A percentile compares a stretch with the other conserved stretches of the same genome.
phyloP scores from a whole-genome alignment of 2,888 invertebrate genomes.

The Eucriotettix oculatus region DNA sequence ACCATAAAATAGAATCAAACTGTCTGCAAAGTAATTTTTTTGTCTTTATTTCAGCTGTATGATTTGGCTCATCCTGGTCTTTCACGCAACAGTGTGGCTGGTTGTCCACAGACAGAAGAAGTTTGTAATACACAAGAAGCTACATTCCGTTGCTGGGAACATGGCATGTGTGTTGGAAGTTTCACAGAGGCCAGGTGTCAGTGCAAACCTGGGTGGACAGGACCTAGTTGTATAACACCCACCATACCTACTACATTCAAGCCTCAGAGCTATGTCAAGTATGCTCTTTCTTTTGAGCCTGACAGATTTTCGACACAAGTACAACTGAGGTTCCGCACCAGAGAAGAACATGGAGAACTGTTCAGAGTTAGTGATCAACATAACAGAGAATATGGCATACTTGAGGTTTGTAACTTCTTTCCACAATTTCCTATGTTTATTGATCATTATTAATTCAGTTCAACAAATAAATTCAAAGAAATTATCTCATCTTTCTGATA shows the following conservation, averaged over 20 bases:
- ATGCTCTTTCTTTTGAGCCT: conserved; percentile 85
- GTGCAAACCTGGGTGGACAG: conserved; percentile 91
- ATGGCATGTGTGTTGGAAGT: conserved; percentile 86
- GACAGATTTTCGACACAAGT: conserved; percentile 84
- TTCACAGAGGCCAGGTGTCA: conserved; percentile 80
- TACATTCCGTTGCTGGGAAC: conserved; percentile 76
- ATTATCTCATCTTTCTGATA: not conserved
- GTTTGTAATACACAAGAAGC: conserved; percentile 76
- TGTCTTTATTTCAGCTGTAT: conserved; percentile 42
- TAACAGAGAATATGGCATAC: conserved; percentile 82
- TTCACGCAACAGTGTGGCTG: conserved; percentile 68
- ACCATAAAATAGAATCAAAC: no score
- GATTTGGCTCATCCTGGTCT: conserved; percentile 88
- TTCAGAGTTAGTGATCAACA: conserved; percentile 89
- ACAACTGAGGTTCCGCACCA: conserved; percentile 82
- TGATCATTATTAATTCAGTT: no score
- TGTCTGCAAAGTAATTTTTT: no score
- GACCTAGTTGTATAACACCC: conserved; percentile 68
- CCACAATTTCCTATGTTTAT: no score
- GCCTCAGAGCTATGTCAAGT: conserved; percentile 90
- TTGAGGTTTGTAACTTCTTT: conserved; percentile 35
- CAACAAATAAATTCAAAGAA: no score
- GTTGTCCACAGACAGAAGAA: conserved; percentile 88
- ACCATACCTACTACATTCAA: conserved; percentile 86
- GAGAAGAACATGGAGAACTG: conserved; percentile 83